A percentile compares a stretch with the other conserved stretches of the same genome.
phyloP scores from a whole-genome alignment of 2,888 invertebrate species.

The Chalcis sispes region DNA sequence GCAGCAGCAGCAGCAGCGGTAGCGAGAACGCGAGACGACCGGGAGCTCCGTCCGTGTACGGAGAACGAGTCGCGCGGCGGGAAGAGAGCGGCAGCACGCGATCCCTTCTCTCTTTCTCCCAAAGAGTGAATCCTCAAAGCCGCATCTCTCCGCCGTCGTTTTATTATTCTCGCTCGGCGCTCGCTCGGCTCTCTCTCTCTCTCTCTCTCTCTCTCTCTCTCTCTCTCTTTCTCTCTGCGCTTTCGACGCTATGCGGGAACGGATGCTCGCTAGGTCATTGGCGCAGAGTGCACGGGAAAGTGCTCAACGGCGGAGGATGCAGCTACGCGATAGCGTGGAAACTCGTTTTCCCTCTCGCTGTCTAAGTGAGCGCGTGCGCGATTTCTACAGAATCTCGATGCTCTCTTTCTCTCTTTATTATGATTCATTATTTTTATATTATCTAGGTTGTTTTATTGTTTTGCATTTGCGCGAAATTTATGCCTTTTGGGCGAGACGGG shows the following conservation, averaged over 20 bases:
- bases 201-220: background rate
- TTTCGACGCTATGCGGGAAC: too few species aligned
- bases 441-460: too few species aligned
- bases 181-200: constrained; percentile 29
- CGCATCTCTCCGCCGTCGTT: background rate
- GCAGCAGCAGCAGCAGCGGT: too few species aligned
- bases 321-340: constrained; percentile 17
- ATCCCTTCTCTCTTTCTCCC: constrained; percentile 31
- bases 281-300: constrained; percentile 64
- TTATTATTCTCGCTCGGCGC: constrained; percentile 16
- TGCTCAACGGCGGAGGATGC: constrained; percentile 17
- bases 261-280: constrained; percentile 64
- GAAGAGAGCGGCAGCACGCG: constrained; percentile 12
- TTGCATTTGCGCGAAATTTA: too few species aligned
- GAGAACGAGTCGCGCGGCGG: too few species aligned
- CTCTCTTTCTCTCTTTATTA: too few species aligned
- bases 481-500: too few species aligned
- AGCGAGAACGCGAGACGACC: too few species aligned
- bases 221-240: background rate
- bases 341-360: constrained; percentile 39
- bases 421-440: too few species aligned
- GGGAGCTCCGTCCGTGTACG: too few species aligned
- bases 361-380: too few species aligned
- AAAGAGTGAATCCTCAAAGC: background rate
- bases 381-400: too few species aligned